phyloP scores from a whole-genome alignment of 1,140 invertebrate genomes.

The Cydia fagiglandana region DNA sequence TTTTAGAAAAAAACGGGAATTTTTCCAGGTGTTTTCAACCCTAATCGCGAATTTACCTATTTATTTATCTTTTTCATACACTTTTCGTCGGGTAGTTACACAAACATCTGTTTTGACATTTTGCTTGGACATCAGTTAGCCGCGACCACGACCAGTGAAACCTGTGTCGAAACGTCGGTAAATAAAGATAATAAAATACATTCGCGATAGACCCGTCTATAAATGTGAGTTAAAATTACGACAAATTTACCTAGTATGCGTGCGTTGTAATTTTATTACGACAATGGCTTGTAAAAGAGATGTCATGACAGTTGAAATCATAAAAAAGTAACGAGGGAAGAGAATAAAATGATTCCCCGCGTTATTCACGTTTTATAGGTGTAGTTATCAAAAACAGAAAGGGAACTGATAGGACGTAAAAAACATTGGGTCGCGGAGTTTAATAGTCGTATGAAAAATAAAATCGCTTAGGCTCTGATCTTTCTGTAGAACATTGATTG shows the following conservation, averaged over 20 bases:
- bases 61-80: too few relatives aligned
- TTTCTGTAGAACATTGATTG: constrained; percentile 69
- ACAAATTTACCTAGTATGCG: background rate
- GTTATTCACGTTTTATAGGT: constrained; percentile 15
- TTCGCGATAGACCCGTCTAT: too few relatives aligned
- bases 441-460: constrained; percentile 59
- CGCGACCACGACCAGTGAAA: too few relatives aligned
- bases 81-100: too few relatives aligned
- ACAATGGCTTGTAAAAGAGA: constrained; percentile 11
- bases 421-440: constrained; percentile 42
- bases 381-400: constrained; percentile 22
- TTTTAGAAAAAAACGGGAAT: too few relatives aligned
- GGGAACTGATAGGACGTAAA: constrained; percentile 26
- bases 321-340: constrained; percentile 24
- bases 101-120: too few relatives aligned
- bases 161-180: too few relatives aligned
- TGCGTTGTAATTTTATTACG: background rate
- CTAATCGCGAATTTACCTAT: too few relatives aligned
- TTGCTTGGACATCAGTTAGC: too few relatives aligned
- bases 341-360: constrained; percentile 15
- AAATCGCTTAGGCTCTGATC: constrained; percentile 56
- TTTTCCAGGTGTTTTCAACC: too few relatives aligned
- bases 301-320: background rate
- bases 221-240: background rate
- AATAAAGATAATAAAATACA: too few relatives aligned